Conservation (phyloP, 2,797 vertebrate species). For the Sebastes nivosus region DNA sequence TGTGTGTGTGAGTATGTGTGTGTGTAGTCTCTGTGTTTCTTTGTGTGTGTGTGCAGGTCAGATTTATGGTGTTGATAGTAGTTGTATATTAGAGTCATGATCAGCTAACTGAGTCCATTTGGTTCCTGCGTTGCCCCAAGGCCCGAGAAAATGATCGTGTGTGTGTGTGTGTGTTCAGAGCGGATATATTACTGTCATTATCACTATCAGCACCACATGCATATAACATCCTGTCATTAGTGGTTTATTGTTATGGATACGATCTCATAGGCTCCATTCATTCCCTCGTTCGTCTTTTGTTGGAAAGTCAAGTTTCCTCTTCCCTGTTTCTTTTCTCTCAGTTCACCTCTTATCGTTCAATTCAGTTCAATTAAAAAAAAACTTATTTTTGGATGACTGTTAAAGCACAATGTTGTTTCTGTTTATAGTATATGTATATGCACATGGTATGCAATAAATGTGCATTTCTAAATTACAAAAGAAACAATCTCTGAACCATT, state of each 20-base stretch:
- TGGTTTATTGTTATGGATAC: constrained; percentile 47
- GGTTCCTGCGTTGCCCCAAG: constrained; percentile 22
- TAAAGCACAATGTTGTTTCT: not conserved
- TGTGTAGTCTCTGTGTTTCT: not conserved
- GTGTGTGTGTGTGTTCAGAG: constrained; percentile 6
- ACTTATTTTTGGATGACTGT: not conserved
- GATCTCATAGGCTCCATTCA: constrained; percentile 31
- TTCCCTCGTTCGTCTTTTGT: constrained; percentile 3
- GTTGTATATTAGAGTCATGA: constrained; percentile 65
- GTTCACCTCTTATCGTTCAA: not conserved
- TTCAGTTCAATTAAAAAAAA: not conserved
- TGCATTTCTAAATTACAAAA: not conserved
- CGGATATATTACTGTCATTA: constrained; percentile 55
- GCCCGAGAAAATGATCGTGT: constrained; percentile 11
- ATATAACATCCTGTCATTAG: constrained; percentile 64
- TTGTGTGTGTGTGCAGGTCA: constrained; percentile 8
- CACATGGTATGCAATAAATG: not conserved
- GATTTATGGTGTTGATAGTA: constrained; percentile 57
- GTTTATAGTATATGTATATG: not conserved
- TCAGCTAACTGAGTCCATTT: constrained; percentile 56
- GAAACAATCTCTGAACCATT: not conserved
- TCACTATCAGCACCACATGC: constrained; percentile 38
- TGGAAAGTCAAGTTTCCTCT: not conserved
- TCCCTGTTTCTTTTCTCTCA: not conserved
- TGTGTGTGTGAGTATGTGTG: constrained; percentile 11